phyloP scores from a whole-genome alignment of 2,888 invertebrate genomes.

The Trissoscelio sp. region DNA sequence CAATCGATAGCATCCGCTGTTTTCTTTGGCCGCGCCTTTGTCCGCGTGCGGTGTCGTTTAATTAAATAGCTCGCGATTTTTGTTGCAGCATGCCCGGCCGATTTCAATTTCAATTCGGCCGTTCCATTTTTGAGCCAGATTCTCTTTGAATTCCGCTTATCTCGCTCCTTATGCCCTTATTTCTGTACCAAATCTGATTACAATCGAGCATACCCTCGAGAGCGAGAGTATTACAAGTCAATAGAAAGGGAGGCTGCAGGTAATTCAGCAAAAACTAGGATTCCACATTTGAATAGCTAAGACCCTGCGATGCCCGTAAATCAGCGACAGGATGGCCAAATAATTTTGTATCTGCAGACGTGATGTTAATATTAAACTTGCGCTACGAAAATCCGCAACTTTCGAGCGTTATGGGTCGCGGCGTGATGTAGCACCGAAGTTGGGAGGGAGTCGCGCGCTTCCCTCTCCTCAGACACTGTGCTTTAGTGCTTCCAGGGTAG shows the following conservation, averaged over 20 bases:
- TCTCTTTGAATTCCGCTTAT: constrained; percentile 57
- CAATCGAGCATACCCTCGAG: constrained; percentile 53
- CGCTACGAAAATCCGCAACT: constrained; percentile 80
- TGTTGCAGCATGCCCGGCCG: constrained; percentile 1
- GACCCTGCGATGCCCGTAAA: constrained; percentile 20
- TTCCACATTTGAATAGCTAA: constrained; percentile 42
- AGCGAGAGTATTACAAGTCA: constrained; percentile 60
- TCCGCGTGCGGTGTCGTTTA: constrained; percentile 47
- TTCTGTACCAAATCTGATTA: constrained; percentile 66
- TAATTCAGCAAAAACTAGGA: constrained; percentile 59
- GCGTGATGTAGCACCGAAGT: constrained; percentile 83
- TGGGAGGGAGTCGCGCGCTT: constrained; percentile 72
- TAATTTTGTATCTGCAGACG: constrained; percentile 67
- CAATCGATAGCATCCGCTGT: constrained; percentile 41
- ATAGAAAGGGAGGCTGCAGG: constrained; percentile 66
- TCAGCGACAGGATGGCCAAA: constrained; percentile 23
- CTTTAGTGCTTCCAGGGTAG: constrained; percentile 79
- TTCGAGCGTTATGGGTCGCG: constrained; percentile 80
- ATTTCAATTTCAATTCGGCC: constrained; percentile 5
- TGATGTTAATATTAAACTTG: constrained; percentile 82
- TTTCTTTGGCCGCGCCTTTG: constrained; percentile 54
- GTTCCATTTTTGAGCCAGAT: no score
- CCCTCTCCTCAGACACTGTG: constrained; percentile 73
- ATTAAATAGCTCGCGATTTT: constrained; percentile 66
- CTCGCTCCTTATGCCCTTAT: constrained; percentile 67